Base-by-base conservation (phyloP, 1,140 invertebrate genomes). In the Hyles vespertilio region DNA sequence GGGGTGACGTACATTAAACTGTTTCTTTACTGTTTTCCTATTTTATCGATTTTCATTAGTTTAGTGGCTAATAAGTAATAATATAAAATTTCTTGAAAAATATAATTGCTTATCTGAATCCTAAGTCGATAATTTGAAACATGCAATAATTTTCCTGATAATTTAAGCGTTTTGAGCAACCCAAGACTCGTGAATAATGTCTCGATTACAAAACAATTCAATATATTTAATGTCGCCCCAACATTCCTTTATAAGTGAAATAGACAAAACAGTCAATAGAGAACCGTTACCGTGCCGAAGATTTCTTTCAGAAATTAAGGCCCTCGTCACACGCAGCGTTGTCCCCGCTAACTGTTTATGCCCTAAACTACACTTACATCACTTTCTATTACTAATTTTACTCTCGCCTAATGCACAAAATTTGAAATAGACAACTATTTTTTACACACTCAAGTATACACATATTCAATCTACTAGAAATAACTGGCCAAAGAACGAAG, bases 381-480 rank as follows among this genome's bases (percentile, higher is more conserved):
- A 36, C 58, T 58, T 49, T 32, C 65, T 70, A 70, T 56, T 36
- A 36, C 52, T 64, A 63, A 58, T 34, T 32, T 56, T 61, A 69
- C 11, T 69, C 57, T 60, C 60, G 61, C 52, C 70, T 72, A 72
- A 57, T 56, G 60, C 62, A 60, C 49, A 69, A 59, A 65, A 66
- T 69, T 68, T 70, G 32, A 66, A 65, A 69, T 62, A 67, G 64
- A 74, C 63, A 63, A 68, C 65, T 58, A 70, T 55, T 56, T 74
- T 75, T 70, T 78, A 77, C 74, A 79, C 74, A 78, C 61, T 62
- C 68, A 74, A 77, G 58, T 68, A 72, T 67, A 84, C 70, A 78
- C 74, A 32, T 53, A 32, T 51, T 70, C 71, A 72, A 57, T 68
- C 57, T 45, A 65, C 63, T 63, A 67, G 45, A 53, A 55, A 61